These are phyloP conservation scores for Cheirogaleus major DNA, from an alignment of 2,797 vertebrate species.

Conservation along the genomic window DNA sequence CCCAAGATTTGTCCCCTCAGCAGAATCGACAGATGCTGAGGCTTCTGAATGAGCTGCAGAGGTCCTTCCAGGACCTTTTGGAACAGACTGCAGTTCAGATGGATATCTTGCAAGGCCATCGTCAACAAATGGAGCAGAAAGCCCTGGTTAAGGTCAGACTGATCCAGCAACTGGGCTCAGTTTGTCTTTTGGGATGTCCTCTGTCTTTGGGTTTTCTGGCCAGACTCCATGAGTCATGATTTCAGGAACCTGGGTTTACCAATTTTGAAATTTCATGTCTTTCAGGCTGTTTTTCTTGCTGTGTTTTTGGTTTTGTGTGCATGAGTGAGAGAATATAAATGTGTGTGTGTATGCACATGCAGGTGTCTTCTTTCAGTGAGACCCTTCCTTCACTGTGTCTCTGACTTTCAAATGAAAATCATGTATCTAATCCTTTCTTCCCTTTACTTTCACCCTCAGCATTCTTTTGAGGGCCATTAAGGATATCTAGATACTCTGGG, in stretches of 20 bases:
- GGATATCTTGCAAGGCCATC: conserved; percentile 87
- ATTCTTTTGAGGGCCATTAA: neutral
- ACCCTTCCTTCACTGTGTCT: conserved; percentile 16
- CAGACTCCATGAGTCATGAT: neutral
- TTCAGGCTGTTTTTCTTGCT: conserved; percentile 48
- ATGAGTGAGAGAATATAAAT: neutral
- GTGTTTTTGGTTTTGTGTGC: conserved; percentile 61
- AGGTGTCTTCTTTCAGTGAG: conserved; percentile 50
- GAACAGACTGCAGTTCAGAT: conserved; percentile 85
- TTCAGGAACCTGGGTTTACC: neutral
- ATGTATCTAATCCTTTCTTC: neutral
- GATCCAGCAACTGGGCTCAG: conserved; percentile 57
- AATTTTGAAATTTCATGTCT: conserved; percentile 47
- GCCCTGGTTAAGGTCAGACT: conserved; percentile 83
- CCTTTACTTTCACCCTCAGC: neutral
- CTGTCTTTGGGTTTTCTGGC: conserved; percentile 9
- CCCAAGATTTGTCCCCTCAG: conserved; percentile 92
- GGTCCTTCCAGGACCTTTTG: conserved; percentile 88
- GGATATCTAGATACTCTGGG: neutral
- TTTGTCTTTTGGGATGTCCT: conserved; percentile 58
- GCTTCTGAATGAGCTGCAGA: conserved; percentile 93
- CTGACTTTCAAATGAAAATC: conserved; percentile 36
- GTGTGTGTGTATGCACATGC: conserved; percentile 51
- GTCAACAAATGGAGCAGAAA: conserved; percentile 81
- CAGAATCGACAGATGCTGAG: conserved; percentile 92